These are phyloP conservation scores for Carollia perspicillata DNA, from an alignment of 2,113 vertebrate species.

Conservation along the genomic window DNA sequence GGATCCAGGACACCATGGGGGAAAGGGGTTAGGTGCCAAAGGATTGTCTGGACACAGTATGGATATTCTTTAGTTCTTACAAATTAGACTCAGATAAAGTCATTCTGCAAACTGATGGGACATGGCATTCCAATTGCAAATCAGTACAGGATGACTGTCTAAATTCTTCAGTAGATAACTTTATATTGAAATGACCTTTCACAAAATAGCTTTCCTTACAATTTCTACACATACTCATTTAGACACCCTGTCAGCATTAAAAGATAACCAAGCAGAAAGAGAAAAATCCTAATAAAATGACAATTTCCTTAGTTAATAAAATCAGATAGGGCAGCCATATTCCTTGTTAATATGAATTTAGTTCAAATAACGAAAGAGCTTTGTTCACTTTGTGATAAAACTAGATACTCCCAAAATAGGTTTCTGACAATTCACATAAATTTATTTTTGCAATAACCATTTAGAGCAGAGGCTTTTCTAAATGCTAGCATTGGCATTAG, in stretches of 20 bases:
- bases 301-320: conserved; percentile 41
- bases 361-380: conserved; percentile 10
- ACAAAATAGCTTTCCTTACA: conserved; percentile 18
- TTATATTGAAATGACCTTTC: conserved; percentile 33
- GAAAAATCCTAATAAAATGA: conserved; percentile 16
- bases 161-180: background rate
- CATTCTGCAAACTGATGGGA: background rate
- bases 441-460: conserved; percentile 20
- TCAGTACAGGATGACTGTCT: background rate
- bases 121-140: background rate
- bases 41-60: background rate
- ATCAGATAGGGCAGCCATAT: background rate
- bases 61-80: background rate
- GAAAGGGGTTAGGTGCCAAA: rapidly evolving
- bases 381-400: conserved; percentile 32
- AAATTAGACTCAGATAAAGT: background rate
- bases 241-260: background rate
- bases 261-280: conserved; percentile 30
- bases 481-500: conserved; percentile 8
- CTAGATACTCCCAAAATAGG: conserved; percentile 33
- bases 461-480: background rate
- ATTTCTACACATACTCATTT: conserved; percentile 53
- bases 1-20: background rate
- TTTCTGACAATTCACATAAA: conserved; percentile 27
- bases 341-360: conserved; percentile 49